A percentile compares a stretch with the other conserved stretches of the same genome.
Conservation (phyloP, 2,113 vertebrate species). For the Cariama cristata region DNA sequence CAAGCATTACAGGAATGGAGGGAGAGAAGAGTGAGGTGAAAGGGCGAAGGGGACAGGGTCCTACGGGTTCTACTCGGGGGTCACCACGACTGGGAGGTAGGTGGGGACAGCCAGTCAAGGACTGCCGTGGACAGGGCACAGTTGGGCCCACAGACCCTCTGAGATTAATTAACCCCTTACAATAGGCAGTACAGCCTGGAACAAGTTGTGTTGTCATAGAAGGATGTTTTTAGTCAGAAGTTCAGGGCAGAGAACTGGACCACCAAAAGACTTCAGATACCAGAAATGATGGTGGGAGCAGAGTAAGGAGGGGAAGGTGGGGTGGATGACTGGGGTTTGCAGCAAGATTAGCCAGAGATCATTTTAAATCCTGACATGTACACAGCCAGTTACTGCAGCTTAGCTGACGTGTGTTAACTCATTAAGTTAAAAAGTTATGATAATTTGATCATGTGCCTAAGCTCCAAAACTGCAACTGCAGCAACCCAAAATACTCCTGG, state of each 20-base stretch:
- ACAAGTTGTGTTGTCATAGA: fast-evolving
- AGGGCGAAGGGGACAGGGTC: slow-evolving; percentile 40
- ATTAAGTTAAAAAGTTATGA: slow-evolving; percentile 72
- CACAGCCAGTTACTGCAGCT: slow-evolving; percentile 68
- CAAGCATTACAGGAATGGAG: slow-evolving; percentile 33
- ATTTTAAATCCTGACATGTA: slow-evolving; percentile 73
- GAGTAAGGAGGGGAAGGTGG: not conserved
- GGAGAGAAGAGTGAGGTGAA: slow-evolving; percentile 61
- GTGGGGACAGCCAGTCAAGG: not conserved
- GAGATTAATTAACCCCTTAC: not conserved
- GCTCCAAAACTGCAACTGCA: slow-evolving; percentile 54
- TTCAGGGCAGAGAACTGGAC: not conserved
- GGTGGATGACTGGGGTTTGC: not conserved
- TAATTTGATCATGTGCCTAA: slow-evolving; percentile 62
- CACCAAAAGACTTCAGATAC: not conserved
- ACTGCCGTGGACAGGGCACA: not conserved
- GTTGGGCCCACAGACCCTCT: not conserved
- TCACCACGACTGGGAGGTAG: not conserved
- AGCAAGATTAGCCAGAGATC: slow-evolving; percentile 18
- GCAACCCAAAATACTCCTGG: slow-evolving; percentile 43
- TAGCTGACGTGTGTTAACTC: slow-evolving; percentile 68
- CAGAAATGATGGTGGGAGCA: not conserved
- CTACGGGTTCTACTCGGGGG: slow-evolving; percentile 65
- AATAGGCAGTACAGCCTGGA: not conserved
- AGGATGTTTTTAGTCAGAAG: not conserved